Evolutionary conservation across 2,113 vertebrate species (phyloP), one percentile per base, ranked within the genome.

Genomic region (Terrapene triunguis): DNA sequence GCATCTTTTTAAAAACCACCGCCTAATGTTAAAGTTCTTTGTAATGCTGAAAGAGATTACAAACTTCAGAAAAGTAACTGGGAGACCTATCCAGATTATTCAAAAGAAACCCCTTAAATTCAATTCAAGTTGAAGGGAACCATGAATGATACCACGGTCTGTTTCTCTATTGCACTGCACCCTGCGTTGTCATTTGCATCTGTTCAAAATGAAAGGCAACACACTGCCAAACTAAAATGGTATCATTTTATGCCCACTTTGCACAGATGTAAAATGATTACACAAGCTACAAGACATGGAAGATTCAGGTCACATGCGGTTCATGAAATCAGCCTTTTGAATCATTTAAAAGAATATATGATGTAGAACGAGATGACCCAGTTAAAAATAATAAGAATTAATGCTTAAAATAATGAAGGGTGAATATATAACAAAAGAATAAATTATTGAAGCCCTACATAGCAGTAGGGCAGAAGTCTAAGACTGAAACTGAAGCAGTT

Each of bases 41-140:
- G 29, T 22, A 88, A 25, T 3, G 89, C 1, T 79, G 53, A 72
- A 29, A 84, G 35, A 87, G 14, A 79, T 90, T 93, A 89, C 22
- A n/a, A 87, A 21, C 16, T 85, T 55, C 50, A 69, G 17, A 92
- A 94, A 92, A 92, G 16, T 35, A 88, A 69, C 53, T 87, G 25
- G 4, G 22, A 88, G 4, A 74, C 47, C 55, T 29, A 6, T 47
- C 17, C 82, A 8, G 72, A 79, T 82, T 62, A 87, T 84, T 90
- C 69, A 87, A 13, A 91, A 85, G 76, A 91, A 94, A 83, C 3
- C 88, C 17, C 6, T 35, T 53, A 51, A 92, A 32, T 82, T 87
- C 44, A 90, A 44, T 84, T 95, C 62, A 91, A 80, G 50, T 38
- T 95, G 87, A 87, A 80, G 53, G 94, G 59, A 44, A 85, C 8